Evolutionary conservation across 1,140 invertebrate genomes (phyloP), one percentile per base, ranked within the genome.

Genomic region (Drosophila ohnishii): DNA sequence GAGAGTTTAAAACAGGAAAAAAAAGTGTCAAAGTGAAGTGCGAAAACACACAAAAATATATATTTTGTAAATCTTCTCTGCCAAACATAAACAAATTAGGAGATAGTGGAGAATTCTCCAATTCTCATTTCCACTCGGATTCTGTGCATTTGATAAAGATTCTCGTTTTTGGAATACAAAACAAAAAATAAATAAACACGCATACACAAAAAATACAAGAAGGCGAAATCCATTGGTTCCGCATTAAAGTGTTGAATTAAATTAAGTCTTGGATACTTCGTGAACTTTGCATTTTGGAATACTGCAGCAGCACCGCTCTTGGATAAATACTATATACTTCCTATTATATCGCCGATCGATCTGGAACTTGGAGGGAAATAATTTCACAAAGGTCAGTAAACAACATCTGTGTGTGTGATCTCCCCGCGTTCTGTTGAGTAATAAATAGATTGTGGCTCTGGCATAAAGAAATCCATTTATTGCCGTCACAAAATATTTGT

Each of bases 11-110:
- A 73, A 57, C 56, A 16, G 22, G 56, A 65, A 60, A 25, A 22
- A 59, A 53, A 25, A 60, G 81, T 85, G 81, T 69, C 82, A 61
- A 78, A 81, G 82, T 85, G 64, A 58, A 78, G 79, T 82, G 79
- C 58, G 16, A 75, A 70, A 70, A 51, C 42, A 66, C 50, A 35
- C 32, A 40, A 57, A 57, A 37, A 25, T 22, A 47, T 22, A 47
- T 28, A 42, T 42, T 76, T 62, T 34, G 50, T 42, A 62, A 59
- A 35, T 50, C 22, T 45, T 51, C 37, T 56, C 65, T 40, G 30
- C 35, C 59, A 48, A 77, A 62, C 25, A 58, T 51, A 55, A 78
- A 66, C 35, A 56, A 67, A 57, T 42, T 39, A 35, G 40, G n/a
- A 34, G 19, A 53, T 40, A 22, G 53, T 34, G 42, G 63, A 51